Evolutionary conservation across 2,797 vertebrate genomes (phyloP).

Genomic region (Melanotaenia nigrans): DNA sequence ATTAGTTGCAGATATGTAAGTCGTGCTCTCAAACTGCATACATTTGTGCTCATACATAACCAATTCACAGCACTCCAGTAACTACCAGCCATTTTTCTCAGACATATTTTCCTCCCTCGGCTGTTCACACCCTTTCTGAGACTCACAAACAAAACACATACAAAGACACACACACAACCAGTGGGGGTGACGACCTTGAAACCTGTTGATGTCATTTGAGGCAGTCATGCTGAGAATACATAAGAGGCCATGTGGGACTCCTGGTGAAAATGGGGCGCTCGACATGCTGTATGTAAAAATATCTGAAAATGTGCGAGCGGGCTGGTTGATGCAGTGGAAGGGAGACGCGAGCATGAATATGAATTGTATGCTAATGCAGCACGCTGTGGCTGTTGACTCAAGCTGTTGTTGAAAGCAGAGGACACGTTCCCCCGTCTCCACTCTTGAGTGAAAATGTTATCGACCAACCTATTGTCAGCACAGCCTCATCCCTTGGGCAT

Average conservation of each 20-base stretch:
- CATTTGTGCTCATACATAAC: constrained; percentile 4
- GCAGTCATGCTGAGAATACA: constrained; percentile 59
- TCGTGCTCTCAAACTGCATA: not conserved
- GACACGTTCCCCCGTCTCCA: constrained; percentile 58
- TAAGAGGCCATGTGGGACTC: constrained; percentile 63
- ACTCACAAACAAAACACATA: constrained; percentile 19
- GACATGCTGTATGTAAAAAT: constrained; percentile 68
- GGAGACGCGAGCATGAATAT: constrained; percentile 76
- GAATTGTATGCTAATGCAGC: constrained; percentile 76
- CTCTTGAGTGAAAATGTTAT: constrained; percentile 59
- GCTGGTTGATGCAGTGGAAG: constrained; percentile 54
- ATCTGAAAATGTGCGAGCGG: constrained; percentile 63
- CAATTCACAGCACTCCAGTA: not conserved
- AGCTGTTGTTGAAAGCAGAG: constrained; percentile 75
- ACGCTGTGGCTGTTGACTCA: constrained; percentile 63
- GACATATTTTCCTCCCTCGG: constrained; percentile 15
- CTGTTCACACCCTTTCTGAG: constrained; percentile 27
- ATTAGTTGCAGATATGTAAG: constrained; percentile 23
- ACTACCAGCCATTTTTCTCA: constrained; percentile 21
- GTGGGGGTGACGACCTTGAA: constrained; percentile 72
- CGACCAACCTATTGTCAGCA: constrained; percentile 63
- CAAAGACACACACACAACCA: constrained; percentile 31
- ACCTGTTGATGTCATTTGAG: constrained; percentile 74
- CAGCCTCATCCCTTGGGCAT: constrained; percentile 30
- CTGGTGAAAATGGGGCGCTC: constrained; percentile 50